phyloP scores from a whole-genome alignment of 2,888 invertebrate species.

The Lithodes maja region DNA sequence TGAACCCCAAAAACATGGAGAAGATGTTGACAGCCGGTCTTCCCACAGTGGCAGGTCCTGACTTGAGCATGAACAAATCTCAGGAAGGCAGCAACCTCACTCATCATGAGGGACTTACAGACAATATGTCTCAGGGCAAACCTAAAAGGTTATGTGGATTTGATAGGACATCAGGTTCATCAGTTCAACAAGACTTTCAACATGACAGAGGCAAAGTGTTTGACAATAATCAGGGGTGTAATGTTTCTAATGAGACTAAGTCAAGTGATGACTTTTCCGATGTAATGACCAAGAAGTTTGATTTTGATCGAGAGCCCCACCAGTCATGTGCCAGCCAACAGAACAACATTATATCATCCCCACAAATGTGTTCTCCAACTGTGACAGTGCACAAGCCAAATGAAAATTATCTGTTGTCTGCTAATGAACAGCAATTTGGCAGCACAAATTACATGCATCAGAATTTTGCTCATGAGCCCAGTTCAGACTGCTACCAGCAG shows the following conservation, averaged over 20 bases:
- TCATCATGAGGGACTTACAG: background rate
- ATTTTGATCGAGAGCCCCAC: constrained; percentile 25
- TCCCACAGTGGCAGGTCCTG: background rate
- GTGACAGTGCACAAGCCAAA: background rate
- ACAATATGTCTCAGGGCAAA: constrained; percentile 42
- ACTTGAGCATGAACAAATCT: background rate
- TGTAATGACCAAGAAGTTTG: constrained; percentile 37
- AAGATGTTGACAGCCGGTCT: background rate
- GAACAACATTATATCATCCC: background rate
- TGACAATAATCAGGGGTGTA: constrained; percentile 4
- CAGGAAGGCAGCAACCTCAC: background rate
- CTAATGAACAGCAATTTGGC: background rate
- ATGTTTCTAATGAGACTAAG: background rate
- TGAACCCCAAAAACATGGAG: background rate
- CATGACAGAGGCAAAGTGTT: background rate
- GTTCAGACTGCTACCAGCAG: background rate
- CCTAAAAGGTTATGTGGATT: constrained; percentile 23
- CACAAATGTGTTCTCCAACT: constrained; percentile 8
- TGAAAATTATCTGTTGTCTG: background rate
- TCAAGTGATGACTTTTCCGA: constrained; percentile 19
- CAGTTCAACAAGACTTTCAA: background rate
- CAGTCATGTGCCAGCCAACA: background rate
- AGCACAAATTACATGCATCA: background rate
- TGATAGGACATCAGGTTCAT: background rate
- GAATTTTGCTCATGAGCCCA: background rate